Evolutionary conservation across 92 coral and sea anemone species (phyloP).

Genomic region (Heteractis magnifica): DNA sequence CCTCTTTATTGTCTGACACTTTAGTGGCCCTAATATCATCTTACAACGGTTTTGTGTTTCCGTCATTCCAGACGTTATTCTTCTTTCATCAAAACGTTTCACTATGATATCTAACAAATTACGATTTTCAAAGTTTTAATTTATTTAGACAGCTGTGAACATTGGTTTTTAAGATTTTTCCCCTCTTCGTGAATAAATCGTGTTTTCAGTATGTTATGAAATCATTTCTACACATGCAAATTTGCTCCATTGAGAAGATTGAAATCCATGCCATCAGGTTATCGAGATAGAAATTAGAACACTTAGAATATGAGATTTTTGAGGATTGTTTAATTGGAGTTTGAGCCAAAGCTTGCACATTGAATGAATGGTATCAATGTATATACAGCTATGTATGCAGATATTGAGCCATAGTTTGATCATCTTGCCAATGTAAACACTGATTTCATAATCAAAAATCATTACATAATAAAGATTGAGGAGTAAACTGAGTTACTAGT

Average conservation of each 20-base stretch:
- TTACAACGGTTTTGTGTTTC: neutral
- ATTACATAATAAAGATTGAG: too few relatives aligned
- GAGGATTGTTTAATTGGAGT: neutral
- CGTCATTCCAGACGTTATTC: neutral
- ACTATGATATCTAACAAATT: neutral
- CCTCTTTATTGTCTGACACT: conserved; percentile 5
- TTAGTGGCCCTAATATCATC: neutral
- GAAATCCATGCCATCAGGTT: neutral
- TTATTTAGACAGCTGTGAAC: neutral
- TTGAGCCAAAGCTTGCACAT: neutral
- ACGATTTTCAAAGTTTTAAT: neutral
- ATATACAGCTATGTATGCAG: neutral
- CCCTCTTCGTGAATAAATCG: neutral
- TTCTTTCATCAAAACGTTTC: neutral
- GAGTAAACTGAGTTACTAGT: too few relatives aligned
- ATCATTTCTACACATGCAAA: neutral
- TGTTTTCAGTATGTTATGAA: neutral
- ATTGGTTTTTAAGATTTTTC: neutral
- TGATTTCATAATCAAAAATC: neutral
- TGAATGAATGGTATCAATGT: neutral
- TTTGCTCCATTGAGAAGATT: neutral
- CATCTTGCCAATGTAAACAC: neutral
- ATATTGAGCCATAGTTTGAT: neutral
- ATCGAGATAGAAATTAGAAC: neutral
- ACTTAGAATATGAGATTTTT: neutral